Conservation (phyloP, 2,888 invertebrate genomes). For the Petrolisthes manimaculis region DNA sequence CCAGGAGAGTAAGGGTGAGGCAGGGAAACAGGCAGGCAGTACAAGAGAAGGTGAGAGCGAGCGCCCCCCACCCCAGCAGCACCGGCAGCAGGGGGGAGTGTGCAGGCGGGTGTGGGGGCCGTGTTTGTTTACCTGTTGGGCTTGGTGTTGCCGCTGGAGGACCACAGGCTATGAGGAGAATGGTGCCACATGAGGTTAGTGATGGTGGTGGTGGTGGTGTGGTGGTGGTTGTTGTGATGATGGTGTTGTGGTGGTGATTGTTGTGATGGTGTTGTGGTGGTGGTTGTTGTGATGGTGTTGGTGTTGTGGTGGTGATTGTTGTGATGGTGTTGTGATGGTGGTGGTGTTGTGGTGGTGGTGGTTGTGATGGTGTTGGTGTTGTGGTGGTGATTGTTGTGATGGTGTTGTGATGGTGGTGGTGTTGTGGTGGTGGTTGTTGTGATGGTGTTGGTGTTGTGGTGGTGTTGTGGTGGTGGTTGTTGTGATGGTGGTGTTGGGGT, state of each 20-base stretch:
- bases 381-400: background rate
- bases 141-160: slow-evolving; percentile 39
- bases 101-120: background rate
- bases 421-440: background rate
- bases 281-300: slow-evolving; percentile 3
- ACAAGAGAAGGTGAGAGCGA: too few relatives aligned
- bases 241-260: background rate
- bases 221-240: background rate
- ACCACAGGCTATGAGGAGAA: slow-evolving; percentile 34
- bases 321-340: background rate
- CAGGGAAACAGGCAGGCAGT: too few relatives aligned
- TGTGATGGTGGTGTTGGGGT: background rate
- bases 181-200: slow-evolving; percentile 27
- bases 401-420: background rate
- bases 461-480: background rate
- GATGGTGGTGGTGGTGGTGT: background rate
- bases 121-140: slow-evolving; percentile 30
- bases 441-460: background rate
- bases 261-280: slow-evolving; percentile 11
- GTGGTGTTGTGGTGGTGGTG: background rate
- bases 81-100: background rate
- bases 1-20: too few relatives aligned
- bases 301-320: background rate
- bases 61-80: background rate
- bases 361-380: background rate